phyloP scores from a whole-genome alignment of 2,888 invertebrate species.

The Lycocerus yunnanus region DNA sequence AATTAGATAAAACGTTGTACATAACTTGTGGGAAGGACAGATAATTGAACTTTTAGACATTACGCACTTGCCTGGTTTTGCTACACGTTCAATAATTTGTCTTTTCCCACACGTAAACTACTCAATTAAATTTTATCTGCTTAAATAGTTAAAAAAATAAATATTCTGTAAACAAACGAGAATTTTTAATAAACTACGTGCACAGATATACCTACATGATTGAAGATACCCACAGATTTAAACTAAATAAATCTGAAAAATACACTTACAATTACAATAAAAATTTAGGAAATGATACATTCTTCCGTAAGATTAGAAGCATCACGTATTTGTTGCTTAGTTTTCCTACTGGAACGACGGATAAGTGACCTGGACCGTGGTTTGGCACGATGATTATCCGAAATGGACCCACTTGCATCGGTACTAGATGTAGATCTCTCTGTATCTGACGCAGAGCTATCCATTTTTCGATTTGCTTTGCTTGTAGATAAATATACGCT shows the following conservation, averaged over 20 bases:
- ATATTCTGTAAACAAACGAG: too few species aligned
- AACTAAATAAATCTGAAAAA: not conserved
- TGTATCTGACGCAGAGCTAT: constrained; percentile 54
- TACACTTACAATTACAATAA: not conserved
- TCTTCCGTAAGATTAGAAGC: constrained; percentile 67
- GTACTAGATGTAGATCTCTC: constrained; percentile 43
- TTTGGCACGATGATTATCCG: constrained; percentile 46
- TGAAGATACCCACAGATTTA: not conserved
- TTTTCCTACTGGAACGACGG: constrained; percentile 77
- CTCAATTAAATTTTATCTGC: too few species aligned
- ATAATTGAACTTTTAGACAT: too few species aligned
- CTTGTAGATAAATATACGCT: constrained; percentile 72
- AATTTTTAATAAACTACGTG: too few species aligned
- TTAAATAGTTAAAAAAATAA: too few species aligned
- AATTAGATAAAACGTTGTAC: too few species aligned
- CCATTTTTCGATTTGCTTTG: constrained; percentile 53
- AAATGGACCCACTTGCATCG: constrained; percentile 38
- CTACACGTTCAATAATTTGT: too few species aligned
- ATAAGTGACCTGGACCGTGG: constrained; percentile 67
- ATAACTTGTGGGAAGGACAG: too few species aligned
- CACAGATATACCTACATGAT: not conserved
- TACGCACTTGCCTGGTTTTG: too few species aligned
- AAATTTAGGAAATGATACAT: constrained; percentile 71
- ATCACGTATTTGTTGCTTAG: constrained; percentile 77
- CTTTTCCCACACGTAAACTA: too few species aligned